Evolutionary conservation across 2,888 invertebrate species (phyloP).

Genomic region (Apamea sordens): DNA sequence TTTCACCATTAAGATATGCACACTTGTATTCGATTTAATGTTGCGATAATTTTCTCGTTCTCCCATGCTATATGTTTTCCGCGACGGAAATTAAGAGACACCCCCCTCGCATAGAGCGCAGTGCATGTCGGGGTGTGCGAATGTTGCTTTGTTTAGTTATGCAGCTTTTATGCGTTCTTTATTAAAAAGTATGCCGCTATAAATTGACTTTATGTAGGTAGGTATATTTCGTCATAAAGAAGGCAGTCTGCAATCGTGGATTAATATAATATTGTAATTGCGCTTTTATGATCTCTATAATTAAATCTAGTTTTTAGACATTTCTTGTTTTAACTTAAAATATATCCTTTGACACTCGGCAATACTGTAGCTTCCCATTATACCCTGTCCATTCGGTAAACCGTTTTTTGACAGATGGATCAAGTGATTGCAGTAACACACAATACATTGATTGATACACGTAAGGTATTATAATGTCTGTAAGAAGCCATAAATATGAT

Average conservation of each 20-base stretch:
- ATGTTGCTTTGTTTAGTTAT: conserved; percentile 24
- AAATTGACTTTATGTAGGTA: not conserved
- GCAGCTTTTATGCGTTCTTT: conserved; percentile 3
- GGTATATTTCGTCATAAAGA: not conserved
- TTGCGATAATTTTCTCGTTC: conserved; percentile 60
- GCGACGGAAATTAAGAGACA: conserved; percentile 73
- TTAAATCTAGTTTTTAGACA: not conserved
- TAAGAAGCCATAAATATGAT: too few relatives aligned
- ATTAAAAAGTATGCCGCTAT: not conserved
- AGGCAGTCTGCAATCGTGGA: not conserved
- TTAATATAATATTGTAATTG: not conserved
- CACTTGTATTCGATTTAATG: conserved; percentile 47
- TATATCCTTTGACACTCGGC: not conserved
- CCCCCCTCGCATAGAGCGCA: conserved; percentile 71
- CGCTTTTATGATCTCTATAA: not conserved
- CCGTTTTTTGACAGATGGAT: too few relatives aligned
- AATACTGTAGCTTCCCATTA: not conserved
- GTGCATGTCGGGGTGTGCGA: conserved; percentile 43
- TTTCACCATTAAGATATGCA: conserved; percentile 8
- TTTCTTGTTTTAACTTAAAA: not conserved
- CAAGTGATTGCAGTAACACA: too few relatives aligned
- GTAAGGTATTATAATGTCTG: too few relatives aligned
- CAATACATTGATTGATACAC: too few relatives aligned
- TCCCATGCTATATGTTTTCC: conserved; percentile 66
- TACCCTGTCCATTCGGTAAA: too few relatives aligned